Percentiles rank a stretch among this genome's conserved stretches.
phyloP scores from a whole-genome alignment of 35 echinoderm and acorn worm genomes.

The Apostichopus californicus region DNA sequence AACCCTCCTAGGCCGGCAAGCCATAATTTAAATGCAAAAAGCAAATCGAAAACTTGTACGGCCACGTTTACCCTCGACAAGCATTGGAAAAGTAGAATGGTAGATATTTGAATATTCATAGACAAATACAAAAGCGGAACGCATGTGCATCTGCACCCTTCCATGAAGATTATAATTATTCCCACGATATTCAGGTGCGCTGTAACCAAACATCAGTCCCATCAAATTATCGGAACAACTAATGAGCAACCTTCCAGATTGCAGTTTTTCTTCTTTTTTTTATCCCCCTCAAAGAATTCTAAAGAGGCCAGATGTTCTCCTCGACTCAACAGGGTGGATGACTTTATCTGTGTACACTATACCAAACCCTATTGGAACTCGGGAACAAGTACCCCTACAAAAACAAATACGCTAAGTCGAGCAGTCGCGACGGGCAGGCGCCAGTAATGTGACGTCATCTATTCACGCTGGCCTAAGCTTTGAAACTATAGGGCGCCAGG shows the following conservation, averaged over 20 bases:
- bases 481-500: constrained; percentile 57
- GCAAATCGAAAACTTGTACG: no score
- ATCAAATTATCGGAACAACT: constrained; percentile 14
- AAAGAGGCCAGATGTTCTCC: constrained; percentile 22
- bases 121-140: no score
- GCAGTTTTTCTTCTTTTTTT: neutral
- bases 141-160: no score
- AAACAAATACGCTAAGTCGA: constrained; percentile 35
- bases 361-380: constrained; percentile 8
- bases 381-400: constrained; percentile 30
- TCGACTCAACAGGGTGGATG: neutral
- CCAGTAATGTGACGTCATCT: constrained; percentile 71
- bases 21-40: no score
- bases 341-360: constrained; percentile 34
- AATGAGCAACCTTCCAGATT: constrained; percentile 1
- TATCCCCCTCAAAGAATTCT: neutral
- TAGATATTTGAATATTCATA: no score
- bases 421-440: constrained; percentile 62
- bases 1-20: no score
- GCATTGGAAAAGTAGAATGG: no score
- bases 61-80: no score
- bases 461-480: constrained; percentile 38
- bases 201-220: constrained; percentile 20
- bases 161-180: neutral
- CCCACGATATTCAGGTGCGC: constrained; percentile 26